phyloP scores from a whole-genome alignment of 2,888 invertebrate species.

The Harpalus rubripes region DNA sequence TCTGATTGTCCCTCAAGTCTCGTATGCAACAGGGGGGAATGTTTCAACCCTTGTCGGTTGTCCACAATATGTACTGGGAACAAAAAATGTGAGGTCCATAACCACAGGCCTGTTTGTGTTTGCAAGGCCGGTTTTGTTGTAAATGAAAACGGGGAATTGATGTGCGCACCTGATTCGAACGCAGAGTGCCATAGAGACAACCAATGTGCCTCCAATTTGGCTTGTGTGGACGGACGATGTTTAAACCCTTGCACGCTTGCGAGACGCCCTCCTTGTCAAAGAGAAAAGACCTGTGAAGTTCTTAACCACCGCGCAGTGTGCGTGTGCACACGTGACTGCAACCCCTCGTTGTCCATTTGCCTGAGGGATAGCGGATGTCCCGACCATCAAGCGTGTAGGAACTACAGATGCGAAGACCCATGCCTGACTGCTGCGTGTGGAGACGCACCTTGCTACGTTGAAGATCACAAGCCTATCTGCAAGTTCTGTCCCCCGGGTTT shows the following conservation, averaged over 20 bases:
- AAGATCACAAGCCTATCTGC: constrained; percentile 96
- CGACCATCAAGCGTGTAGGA: constrained; percentile 89
- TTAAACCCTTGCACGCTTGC: constrained; percentile 90
- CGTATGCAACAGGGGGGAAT: constrained; percentile 87
- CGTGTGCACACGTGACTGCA: constrained; percentile 92
- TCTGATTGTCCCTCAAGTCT: constrained; percentile 87
- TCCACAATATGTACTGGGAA: constrained; percentile 87
- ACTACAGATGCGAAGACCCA: constrained; percentile 94
- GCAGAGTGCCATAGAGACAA: constrained; percentile 89
- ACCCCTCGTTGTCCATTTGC: constrained; percentile 92
- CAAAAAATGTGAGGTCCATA: constrained; percentile 93
- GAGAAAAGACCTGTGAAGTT: constrained; percentile 92
- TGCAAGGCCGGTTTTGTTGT: constrained; percentile 94
- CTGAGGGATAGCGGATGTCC: constrained; percentile 94
- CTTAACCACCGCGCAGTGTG: constrained; percentile 92
- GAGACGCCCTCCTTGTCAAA: constrained; percentile 84
- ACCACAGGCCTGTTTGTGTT: constrained; percentile 91
- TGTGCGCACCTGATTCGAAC: constrained; percentile 88
- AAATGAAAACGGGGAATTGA: constrained; percentile 91
- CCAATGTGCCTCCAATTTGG: constrained; percentile 92
- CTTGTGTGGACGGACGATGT: constrained; percentile 91
- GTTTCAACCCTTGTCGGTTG: constrained; percentile 88
- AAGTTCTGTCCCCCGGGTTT: constrained; percentile 97
- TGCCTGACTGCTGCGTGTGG: constrained; percentile 91
- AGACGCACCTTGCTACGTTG: constrained; percentile 93